Evolutionary conservation across 23 tunicate genomes (phyloP), one percentile per base, ranked within the genome.

Genomic region (Styela plicata): DNA sequence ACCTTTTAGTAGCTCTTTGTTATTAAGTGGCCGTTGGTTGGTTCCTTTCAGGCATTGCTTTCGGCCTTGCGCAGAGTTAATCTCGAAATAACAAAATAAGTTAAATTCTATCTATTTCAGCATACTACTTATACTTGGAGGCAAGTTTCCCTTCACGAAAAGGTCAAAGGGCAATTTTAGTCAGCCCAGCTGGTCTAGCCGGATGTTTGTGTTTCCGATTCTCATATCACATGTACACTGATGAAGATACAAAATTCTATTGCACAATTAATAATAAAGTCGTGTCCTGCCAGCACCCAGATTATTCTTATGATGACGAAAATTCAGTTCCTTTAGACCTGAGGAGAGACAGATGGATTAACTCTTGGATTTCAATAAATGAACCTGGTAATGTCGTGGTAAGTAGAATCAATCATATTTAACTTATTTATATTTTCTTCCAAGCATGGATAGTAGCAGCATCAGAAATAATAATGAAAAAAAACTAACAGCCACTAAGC

Each of bases 171-270:
- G 78, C 75, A 31, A 32, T 82, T 23, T 29, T 82, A 18, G 67
- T 69, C 28, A 82, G 78, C 52, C 78, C 75, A 32, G 31, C 67
- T 20, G 85, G 75, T 21, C 64, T 82, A 57, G 61, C 78, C 24
- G 85, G 85, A 0, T 82, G 85, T 70, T 69, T 82, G 22, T 82
- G 85, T 63, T 69, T 82, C 78, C 85, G 75, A 20, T 53, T 70
- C 63, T 22, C 85, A 36, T 71, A 82, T 53, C 79, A 82, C 61
- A 52, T 76, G 66, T 76, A 44, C 31, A 53, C 81, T 7, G 81
- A 76, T 53, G 33, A 33, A 28, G 66, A 52, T 20, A 30, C 31
- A 24, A 25, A 53, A 10, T 76, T 76, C 30, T 76, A 24, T 44
- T 76, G 81, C 37, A 20, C 52, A 76, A 31, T 76, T 0, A 76